Conservation (phyloP, 2,113 vertebrate species). For the Spheniscus mendiculus region DNA sequence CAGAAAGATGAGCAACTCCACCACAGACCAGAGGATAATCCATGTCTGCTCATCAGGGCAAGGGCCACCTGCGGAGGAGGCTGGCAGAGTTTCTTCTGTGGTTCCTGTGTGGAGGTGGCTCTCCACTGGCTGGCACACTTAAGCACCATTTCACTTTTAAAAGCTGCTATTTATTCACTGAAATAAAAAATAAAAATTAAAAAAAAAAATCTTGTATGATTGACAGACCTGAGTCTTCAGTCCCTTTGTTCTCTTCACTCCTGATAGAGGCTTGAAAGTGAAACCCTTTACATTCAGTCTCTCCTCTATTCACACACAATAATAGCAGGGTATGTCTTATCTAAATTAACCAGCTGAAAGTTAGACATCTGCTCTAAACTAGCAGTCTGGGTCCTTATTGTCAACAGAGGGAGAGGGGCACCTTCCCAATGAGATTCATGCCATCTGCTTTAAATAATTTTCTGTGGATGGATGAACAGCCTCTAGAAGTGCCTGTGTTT, state of each 20-base stretch:
- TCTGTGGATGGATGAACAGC: background rate
- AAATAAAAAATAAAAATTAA: background rate
- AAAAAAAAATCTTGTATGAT: background rate
- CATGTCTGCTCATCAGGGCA: background rate
- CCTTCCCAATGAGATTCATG: background rate
- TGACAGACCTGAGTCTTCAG: background rate
- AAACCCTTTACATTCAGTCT: background rate
- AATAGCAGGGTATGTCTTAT: background rate
- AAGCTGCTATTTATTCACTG: background rate
- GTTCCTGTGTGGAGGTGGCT: background rate
- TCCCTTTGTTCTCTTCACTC: background rate
- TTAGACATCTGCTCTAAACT: background rate
- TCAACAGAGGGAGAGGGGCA: background rate
- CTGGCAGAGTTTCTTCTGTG: background rate
- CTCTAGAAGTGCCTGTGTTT: background rate
- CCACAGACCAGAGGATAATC: background rate
- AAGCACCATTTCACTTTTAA: background rate
- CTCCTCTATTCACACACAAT: background rate
- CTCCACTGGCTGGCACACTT: background rate
- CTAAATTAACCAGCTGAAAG: background rate
- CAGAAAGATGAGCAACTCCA: background rate
- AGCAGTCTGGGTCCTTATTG: background rate
- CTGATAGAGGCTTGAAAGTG: background rate
- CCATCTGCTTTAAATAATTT: background rate
- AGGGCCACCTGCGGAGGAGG: background rate